phyloP scores from a whole-genome alignment of 2,113 vertebrate species.

The Neomonachus schauinslandi region DNA sequence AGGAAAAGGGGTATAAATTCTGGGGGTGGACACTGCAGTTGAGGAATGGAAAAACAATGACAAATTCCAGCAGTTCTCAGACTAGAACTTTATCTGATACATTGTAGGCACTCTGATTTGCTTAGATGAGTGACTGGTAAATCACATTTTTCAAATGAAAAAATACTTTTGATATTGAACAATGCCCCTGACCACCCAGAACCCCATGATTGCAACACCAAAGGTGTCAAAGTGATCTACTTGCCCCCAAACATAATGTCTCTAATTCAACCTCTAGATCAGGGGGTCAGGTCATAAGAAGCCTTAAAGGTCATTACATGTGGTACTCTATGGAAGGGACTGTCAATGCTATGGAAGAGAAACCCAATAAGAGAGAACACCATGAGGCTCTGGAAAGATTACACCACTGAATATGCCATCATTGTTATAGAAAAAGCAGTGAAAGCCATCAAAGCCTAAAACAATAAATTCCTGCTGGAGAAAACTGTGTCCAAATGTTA shows the following conservation, averaged over 20 bases:
- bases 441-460: neutral
- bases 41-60: neutral
- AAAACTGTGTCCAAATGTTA: neutral
- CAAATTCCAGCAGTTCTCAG: neutral
- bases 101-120: neutral
- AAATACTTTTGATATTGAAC: neutral
- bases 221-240: neutral
- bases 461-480: neutral
- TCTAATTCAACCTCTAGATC: neutral
- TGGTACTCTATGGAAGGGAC: neutral
- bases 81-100: neutral
- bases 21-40: neutral
- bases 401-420: neutral
- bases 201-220: neutral
- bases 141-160: neutral
- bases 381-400: neutral
- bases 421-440: neutral
- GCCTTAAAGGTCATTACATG: neutral
- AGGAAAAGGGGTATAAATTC: neutral
- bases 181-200: neutral
- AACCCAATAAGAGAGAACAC: neutral
- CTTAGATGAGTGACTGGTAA: neutral
- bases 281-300: neutral
- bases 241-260: neutral
- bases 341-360: neutral